Evolutionary conservation across 1,140 invertebrate genomes (phyloP), one percentile per base, ranked within the genome.

Genomic region (Cydia pomonella): DNA sequence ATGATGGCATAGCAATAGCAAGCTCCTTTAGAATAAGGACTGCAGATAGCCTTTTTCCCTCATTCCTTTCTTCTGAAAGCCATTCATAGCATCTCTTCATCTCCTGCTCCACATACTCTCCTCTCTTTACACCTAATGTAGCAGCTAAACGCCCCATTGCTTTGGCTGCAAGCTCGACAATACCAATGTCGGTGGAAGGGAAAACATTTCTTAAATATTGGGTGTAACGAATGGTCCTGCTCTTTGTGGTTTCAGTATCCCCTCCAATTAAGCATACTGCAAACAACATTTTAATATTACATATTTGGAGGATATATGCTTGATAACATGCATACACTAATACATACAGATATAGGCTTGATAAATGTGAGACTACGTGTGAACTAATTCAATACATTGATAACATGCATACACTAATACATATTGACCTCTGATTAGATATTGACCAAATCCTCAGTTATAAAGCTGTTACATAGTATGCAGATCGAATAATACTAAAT

Each of bases 101-200:
- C 93, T 99, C 98, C 94, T 98, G 97, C 82, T 99, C 98, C 16
- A 99, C 97, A 92, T 98, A 99, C 83, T 98, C 97, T 0, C 97
- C 97, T 50, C 98, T 97, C 87, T 98, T 98, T 0, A 97, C 97
- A 9, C 98, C 98, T 9, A 97, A 97, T 18, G 97, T 96, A 7
- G 97, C 91, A 3, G 98, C 98, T 76, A 99, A 92, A 79, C 97
- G 97, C 0, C 98, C 98, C 84, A 99, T 96, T 0, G 98, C 98
- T 86, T 97, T 98, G 7, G 98, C 97, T n/a, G 98, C 97, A 77
- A 99, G 94, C 92, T 99, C 98, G 95, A 99, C 98, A 0, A 99
- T 96, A 66, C 95, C 95, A 0, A 96, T 95, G 93, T 99, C 98
- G 83, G 95, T 96, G 18, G 97, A 98, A 23, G 97, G 97, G 66